These are phyloP conservation scores for Entosphenus tridentatus DNA, from an alignment of 2,113 vertebrate genomes.

Conservation along the genomic window DNA sequence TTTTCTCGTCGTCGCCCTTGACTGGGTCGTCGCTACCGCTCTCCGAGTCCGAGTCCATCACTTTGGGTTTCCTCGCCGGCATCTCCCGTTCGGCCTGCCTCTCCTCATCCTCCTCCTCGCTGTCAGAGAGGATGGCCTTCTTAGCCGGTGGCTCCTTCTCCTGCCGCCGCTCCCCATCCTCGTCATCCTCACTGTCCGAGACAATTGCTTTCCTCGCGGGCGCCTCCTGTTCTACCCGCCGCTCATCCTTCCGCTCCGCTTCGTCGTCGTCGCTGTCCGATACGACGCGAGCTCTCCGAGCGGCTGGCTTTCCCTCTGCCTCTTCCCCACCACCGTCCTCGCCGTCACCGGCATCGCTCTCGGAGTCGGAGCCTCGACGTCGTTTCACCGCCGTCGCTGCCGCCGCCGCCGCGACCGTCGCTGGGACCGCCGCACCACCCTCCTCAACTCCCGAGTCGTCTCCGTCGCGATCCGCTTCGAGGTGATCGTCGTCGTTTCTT, in stretches of 20 bases:
- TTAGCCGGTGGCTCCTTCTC: conserved; percentile 12
- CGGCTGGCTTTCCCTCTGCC: conserved; percentile 29
- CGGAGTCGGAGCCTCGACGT: conserved; percentile 25
- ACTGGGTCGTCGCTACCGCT: too few relatives aligned
- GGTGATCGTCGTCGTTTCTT: too few relatives aligned
- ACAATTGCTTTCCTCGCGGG: not conserved
- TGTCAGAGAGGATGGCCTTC: conserved; percentile 64
- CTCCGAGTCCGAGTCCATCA: too few relatives aligned
- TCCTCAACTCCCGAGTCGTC: too few relatives aligned
- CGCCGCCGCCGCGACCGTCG: conserved; percentile 4
- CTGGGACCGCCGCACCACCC: too few relatives aligned
- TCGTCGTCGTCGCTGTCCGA: not conserved
- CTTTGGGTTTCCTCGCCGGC: not conserved
- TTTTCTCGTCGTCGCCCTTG: too few relatives aligned
- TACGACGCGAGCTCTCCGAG: conserved; percentile 14
- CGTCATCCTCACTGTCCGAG: conserved; percentile 34
- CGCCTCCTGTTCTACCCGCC: not conserved
- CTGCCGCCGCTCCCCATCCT: not conserved
- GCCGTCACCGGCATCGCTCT: conserved; percentile 38
- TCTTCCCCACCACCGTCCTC: conserved; percentile 36
- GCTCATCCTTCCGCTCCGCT: not conserved
- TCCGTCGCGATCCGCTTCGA: too few relatives aligned
- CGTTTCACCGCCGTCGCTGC: conserved; percentile 30
- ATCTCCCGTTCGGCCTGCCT: conserved; percentile 10
- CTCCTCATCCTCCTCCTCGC: conserved; percentile 39